Conservation (phyloP, 1,140 invertebrate genomes). For the Euborellia annulipes region DNA sequence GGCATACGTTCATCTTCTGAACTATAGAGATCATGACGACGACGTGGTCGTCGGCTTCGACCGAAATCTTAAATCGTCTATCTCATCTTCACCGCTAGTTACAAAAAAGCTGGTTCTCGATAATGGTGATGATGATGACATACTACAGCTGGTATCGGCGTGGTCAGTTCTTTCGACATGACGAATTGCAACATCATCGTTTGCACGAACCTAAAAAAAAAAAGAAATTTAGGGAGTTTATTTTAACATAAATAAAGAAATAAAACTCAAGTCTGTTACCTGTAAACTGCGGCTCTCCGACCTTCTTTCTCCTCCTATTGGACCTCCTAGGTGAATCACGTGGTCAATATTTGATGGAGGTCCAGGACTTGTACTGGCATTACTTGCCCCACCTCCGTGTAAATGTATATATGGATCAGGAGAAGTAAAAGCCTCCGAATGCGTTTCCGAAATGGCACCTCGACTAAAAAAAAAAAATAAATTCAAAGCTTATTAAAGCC, state of each 20-base stretch:
- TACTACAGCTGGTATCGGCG: neutral
- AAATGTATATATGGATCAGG: neutral
- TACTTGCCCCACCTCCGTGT: neutral
- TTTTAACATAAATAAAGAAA: no score
- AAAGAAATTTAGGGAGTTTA: no score
- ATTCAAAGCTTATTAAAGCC: no score
- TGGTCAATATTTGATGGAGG: no score
- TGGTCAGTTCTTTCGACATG: slow-evolving; percentile 12
- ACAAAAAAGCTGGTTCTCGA: no score
- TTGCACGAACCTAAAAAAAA: slow-evolving; percentile 5
- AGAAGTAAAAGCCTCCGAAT: slow-evolving; percentile 3
- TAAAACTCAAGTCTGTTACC: no score
- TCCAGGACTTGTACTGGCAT: slow-evolving; percentile 1
- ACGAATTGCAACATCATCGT: slow-evolving; percentile 12
- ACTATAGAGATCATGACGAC: no score
- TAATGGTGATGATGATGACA: slow-evolving; percentile 5
- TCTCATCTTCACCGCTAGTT: neutral
- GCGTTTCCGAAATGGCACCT: slow-evolving; percentile 2
- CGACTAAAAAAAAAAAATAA: no score
- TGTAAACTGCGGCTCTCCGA: no score
- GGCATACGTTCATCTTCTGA: no score
- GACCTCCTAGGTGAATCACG: no score
- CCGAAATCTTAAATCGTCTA: neutral
- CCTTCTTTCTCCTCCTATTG: no score
- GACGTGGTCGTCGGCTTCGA: neutral